Evolutionary conservation across 1,140 invertebrate species (phyloP), one percentile per base, ranked within the genome.

Genomic region (Sinella curviseta): DNA sequence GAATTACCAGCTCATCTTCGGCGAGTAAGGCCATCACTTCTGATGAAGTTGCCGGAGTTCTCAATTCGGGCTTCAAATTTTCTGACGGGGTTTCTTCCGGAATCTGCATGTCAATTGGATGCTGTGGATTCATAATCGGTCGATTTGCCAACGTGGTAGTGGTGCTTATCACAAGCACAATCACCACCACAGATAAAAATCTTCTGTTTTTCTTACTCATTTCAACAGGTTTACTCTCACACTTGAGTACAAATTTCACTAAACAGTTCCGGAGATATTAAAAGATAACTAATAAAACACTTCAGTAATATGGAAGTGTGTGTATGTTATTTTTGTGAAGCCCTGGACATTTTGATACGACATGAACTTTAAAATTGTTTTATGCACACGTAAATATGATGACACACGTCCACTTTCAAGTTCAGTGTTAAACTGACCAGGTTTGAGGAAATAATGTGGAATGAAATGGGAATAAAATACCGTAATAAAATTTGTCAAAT

Each of bases 1-100:
- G n/a, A 70, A 4, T 70, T 70, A 70, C 65, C 65, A 8, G 4
- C n/a, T 70, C 65, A 33, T 70, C 65, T 31, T 70, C 65, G 1
- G 4, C 65, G 8, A 70, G 31, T 24, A 70, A 30, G 30, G 30
- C 8, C 26, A 70, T 70, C 26, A 70, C 30, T 14, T 70, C 65
- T 31, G 65, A 70, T 26, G 57, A 14, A 16, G 57, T 12, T 12
- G 26, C 57, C n/a, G n/a, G n/a, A n/a, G n/a, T n/a, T 48, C 39
- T 8, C 20, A 48, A 48, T 48, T 48, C 39, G 39, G 39, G 39
- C 24, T 65, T 65, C 24, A 65, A 8, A 48, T 48, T 8, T 48
- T 48, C 20, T 20, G 20, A 8, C 8, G 39, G 39, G 20, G 39
- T 48, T 20, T 48, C 39, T 48, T 48, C 39, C 14, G 57, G 57